Evolutionary conservation across 2,797 vertebrate species (phyloP).

Genomic region (Rhabdomys pumilio): DNA sequence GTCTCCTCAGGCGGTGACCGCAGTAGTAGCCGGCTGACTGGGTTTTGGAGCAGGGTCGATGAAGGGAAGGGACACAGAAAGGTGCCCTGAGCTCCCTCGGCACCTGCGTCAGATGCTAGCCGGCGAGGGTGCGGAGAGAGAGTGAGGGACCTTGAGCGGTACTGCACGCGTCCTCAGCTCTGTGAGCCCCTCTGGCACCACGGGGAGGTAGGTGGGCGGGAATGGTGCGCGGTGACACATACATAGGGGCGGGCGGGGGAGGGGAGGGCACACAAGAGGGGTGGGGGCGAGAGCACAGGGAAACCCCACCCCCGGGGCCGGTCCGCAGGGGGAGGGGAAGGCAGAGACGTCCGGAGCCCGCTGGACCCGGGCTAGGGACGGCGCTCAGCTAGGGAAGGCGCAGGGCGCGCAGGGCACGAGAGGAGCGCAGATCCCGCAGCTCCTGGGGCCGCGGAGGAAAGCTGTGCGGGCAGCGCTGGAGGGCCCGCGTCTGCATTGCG

Average conservation of each 20-base stretch:
- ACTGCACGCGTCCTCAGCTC: conserved; percentile 89
- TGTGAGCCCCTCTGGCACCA: conserved; percentile 88
- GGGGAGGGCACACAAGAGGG: conserved; percentile 78
- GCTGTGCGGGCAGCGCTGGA: conserved; percentile 73
- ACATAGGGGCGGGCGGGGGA: conserved; percentile 79
- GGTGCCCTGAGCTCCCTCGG: conserved; percentile 79
- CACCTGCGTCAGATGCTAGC: conserved; percentile 86
- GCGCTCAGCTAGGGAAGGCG: conserved; percentile 88
- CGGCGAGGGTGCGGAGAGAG: conserved; percentile 86
- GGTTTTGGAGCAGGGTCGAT: conserved; percentile 86
- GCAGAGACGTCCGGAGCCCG: conserved; percentile 85
- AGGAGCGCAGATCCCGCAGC: conserved; percentile 65
- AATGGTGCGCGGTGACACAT: conserved; percentile 87
- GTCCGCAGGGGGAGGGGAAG: conserved; percentile 74
- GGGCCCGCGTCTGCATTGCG: conserved; percentile 86
- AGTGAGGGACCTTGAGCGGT: conserved; percentile 89
- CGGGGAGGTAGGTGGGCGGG: conserved; percentile 91
- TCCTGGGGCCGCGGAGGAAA: conserved; percentile 78
- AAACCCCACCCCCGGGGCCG: conserved; percentile 79
- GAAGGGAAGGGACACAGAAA: conserved; percentile 87
- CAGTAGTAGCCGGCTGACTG: conserved; percentile 85
- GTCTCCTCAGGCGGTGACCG: conserved; percentile 88
- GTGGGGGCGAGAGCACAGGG: conserved; percentile 47
- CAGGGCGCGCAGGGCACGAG: conserved; percentile 86
- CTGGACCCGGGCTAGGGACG: conserved; percentile 86